phyloP scores from a whole-genome alignment of 2,888 invertebrate species.

The Thelaira solivaga region DNA sequence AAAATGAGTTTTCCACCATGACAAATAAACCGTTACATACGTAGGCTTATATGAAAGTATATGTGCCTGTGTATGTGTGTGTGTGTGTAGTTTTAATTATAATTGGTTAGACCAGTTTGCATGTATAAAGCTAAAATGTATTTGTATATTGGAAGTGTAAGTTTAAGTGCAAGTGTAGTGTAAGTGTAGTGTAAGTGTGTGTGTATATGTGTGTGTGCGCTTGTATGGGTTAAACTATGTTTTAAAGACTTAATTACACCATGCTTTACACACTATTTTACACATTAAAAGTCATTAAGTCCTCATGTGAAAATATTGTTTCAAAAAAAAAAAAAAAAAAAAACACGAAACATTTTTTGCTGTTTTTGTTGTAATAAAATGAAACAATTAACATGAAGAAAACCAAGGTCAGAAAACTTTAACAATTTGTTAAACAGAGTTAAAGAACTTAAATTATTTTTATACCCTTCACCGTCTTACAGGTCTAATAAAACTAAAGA shows the following conservation, averaged over 20 bases:
- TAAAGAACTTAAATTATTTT: slow-evolving; percentile 4
- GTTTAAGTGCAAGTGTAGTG: not conserved
- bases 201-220: not conserved
- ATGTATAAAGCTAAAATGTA: not conserved
- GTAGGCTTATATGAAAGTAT: slow-evolving; percentile 3
- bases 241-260: slow-evolving; percentile 35
- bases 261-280: slow-evolving; percentile 28
- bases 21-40: slow-evolving; percentile 57
- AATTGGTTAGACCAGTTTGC: slow-evolving; percentile 1
- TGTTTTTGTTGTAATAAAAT: too few relatives aligned
- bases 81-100: too few relatives aligned
- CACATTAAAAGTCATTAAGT: slow-evolving; percentile 50
- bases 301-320: slow-evolving; percentile 50
- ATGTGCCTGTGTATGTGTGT: too few relatives aligned
- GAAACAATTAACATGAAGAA: too few relatives aligned
- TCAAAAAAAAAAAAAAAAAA: not conserved
- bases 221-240: not conserved
- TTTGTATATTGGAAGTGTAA: too few relatives aligned
- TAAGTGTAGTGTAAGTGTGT: not conserved
- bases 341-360: not conserved
- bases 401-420: slow-evolving; percentile 52
- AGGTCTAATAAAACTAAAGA: too few relatives aligned
- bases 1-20: slow-evolving; percentile 42
- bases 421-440: slow-evolving; percentile 27
- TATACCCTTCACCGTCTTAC: too few relatives aligned